Base-by-base conservation (phyloP, 1,140 invertebrate species). In the Drosophila yakuba region DNA sequence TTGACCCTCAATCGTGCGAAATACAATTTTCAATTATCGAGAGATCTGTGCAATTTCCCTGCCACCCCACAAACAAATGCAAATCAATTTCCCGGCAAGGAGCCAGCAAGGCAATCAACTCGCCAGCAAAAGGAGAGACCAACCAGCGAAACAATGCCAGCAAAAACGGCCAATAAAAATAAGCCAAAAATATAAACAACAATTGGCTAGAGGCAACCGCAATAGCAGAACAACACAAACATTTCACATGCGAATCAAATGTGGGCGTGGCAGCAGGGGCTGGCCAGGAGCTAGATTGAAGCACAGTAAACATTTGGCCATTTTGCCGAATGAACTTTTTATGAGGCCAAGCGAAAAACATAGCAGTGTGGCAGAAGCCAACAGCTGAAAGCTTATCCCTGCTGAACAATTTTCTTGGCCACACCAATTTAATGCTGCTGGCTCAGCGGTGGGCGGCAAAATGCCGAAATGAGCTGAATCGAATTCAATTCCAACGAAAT, bases 261-360 rank as follows among this genome's bases (percentile, higher is more conserved):
- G 45, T 20, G 35, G 74, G 74, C 54, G 74, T 57, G 68, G 43
- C 38, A 17, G 25, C 50, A 43, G n/a, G 14, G n/a, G n/a, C 4
- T 8, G 25, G 36, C 20, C n/a, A 35, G 36, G 11, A 36, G 41
- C 60, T 63, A 43, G 55, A 57, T 68, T 51, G 62, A 61, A 47
- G 56, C 61, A 67, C 55, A 68, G 67, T 71, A 56, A 78, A 78
- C 75, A 79, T 79, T 81, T 81, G 78, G 78, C 78, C 78, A 81
- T 81, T 81, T 71, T 81, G 74, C 66, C 78, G 79, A 82, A 82
- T 82, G 79, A 82, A 82, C 79, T 82, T 82, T 82, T 82, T 82
- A 82, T 82, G 79, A 80, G 78, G 55, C 71, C 62, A 63, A 50
- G 48, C 61, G 17, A 20, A 45, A 45, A 20, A 7, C 56, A 32